Evolutionary conservation across 2,113 vertebrate species (phyloP).

Genomic region (Origma solitaria): DNA sequence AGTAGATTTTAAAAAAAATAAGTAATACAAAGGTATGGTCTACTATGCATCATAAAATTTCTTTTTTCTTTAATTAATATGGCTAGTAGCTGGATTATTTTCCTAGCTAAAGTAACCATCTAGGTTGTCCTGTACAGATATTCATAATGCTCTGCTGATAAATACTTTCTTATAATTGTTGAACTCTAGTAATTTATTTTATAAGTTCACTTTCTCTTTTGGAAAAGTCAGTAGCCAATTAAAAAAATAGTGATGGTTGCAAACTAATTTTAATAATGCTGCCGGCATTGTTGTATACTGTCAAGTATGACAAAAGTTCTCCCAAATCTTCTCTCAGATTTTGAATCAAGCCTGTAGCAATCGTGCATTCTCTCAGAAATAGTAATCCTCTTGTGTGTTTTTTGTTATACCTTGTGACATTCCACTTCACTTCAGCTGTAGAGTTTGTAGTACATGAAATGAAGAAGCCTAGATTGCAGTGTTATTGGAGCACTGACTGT

Average conservation of each 20-base stretch:
- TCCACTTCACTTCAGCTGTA: background rate
- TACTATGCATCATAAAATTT: background rate
- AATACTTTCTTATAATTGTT: background rate
- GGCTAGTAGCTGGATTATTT: background rate
- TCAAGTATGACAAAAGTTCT: background rate
- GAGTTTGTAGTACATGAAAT: background rate
- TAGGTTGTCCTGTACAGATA: background rate
- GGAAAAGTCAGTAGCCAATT: background rate
- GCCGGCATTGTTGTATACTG: background rate
- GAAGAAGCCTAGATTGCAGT: background rate
- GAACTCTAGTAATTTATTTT: background rate
- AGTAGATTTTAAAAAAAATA: background rate
- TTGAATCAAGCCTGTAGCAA: background rate
- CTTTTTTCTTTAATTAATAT: background rate
- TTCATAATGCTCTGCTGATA: background rate
- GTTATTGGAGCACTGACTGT: background rate
- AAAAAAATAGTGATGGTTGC: background rate
- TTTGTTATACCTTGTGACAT: background rate
- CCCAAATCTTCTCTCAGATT: background rate
- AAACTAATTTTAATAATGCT: background rate
- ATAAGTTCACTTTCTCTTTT: background rate
- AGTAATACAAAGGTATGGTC: background rate
- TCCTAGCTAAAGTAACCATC: background rate
- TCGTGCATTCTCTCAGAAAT: background rate
- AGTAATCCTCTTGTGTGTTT: background rate